These are phyloP conservation scores for Agrypnus murinus DNA, from an alignment of 2,888 invertebrate species.

Conservation along the genomic window DNA sequence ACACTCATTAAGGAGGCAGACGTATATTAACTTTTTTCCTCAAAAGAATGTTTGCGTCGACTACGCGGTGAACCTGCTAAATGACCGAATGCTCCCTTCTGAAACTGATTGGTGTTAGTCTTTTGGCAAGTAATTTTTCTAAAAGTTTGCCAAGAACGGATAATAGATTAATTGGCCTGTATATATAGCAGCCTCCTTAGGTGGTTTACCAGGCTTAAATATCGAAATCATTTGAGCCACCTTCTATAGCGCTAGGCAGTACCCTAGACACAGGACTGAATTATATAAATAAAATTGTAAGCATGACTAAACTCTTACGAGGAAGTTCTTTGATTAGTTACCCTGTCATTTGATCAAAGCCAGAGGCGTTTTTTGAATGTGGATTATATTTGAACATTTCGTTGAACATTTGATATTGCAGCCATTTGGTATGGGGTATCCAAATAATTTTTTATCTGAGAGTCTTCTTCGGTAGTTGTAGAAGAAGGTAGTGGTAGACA, in stretches of 20 bases:
- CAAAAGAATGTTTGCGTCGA: too few relatives aligned
- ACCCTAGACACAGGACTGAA: not conserved
- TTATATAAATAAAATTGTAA: not conserved
- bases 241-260: not conserved
- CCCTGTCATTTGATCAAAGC: not conserved
- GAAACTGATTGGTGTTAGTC: not conserved
- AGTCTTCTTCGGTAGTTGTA: not conserved
- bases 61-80: too few relatives aligned
- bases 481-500: conserved; percentile 1
- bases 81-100: too few relatives aligned
- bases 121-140: not conserved
- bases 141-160: not conserved
- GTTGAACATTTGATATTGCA: not conserved
- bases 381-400: not conserved
- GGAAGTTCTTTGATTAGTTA: too few relatives aligned
- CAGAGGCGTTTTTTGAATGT: not conserved
- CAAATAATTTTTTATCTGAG: not conserved
- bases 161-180: not conserved
- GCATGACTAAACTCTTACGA: not conserved
- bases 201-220: too few relatives aligned
- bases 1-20: too few relatives aligned
- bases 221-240: not conserved
- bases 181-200: not conserved
- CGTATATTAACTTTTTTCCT: too few relatives aligned
- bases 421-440: not conserved